Conservation (phyloP, 2,113 vertebrate species). For the Coptodon bakossiorum region DNA sequence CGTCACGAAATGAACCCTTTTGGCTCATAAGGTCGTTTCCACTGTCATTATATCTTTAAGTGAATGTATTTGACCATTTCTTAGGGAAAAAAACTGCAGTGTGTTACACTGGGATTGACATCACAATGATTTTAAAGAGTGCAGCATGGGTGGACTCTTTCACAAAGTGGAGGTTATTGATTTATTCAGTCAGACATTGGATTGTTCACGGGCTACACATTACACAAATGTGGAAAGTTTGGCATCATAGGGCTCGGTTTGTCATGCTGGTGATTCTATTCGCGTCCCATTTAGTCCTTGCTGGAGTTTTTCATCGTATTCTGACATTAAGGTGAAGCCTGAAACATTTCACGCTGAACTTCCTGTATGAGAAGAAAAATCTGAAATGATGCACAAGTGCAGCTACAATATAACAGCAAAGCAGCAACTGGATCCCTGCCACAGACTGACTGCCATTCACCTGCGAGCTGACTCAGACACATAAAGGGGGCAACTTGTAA, state of each 20-base stretch:
- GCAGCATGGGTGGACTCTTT: background rate
- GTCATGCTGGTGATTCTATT: background rate
- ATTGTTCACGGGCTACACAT: background rate
- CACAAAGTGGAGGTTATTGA: background rate
- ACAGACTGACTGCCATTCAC: background rate
- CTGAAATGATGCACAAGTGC: background rate
- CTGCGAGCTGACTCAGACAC: background rate
- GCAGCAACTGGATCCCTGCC: background rate
- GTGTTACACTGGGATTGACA: background rate
- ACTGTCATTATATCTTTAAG: background rate
- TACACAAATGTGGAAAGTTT: background rate
- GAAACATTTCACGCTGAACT: background rate
- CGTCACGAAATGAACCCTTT: background rate
- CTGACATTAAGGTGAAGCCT: background rate
- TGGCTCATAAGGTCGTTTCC: background rate
- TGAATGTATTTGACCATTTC: background rate
- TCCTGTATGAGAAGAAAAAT: background rate
- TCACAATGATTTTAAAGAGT: background rate
- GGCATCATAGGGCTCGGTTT: background rate
- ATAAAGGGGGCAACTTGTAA: background rate
- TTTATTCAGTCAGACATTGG: background rate
- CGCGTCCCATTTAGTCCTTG: background rate
- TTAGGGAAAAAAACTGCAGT: background rate
- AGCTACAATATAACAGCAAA: background rate
- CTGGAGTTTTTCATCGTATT: background rate